Percentiles rank a stretch among this genome's conserved stretches.
Conservation (phyloP, 1,140 invertebrate species). For the Drosophila setifemur region DNA sequence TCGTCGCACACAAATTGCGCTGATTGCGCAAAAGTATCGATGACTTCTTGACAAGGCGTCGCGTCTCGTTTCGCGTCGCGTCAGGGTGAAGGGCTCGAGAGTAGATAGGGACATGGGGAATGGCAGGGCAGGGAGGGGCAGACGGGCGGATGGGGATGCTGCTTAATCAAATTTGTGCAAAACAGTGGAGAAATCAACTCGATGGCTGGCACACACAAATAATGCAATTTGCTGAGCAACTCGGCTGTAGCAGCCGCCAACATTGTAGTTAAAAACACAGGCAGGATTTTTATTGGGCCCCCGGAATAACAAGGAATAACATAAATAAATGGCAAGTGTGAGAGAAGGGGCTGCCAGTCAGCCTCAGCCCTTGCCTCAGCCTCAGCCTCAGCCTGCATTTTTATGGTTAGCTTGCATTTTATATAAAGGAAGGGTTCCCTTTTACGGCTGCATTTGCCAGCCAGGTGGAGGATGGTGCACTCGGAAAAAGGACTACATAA, state of each 20-base stretch:
- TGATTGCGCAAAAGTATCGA: constrained; percentile 81
- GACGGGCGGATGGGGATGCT: constrained; percentile 5
- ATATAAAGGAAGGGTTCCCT: constrained; percentile 34
- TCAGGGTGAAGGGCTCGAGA: neutral
- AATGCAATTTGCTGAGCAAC: constrained; percentile 66
- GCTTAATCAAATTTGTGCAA: constrained; percentile 70
- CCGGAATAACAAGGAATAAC: constrained; percentile 44
- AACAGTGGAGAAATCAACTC: constrained; percentile 40
- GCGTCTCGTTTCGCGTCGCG: neutral
- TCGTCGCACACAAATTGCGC: constrained; percentile 67
- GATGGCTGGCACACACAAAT: constrained; percentile 49
- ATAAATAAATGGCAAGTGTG: constrained; percentile 46
- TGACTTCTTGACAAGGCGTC: constrained; percentile 64
- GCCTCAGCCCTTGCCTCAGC: neutral
- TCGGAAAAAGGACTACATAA: too few species aligned
- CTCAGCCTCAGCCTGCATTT: constrained; percentile 55
- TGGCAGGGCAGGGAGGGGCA: constrained; percentile 1
- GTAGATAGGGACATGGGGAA: constrained; percentile 10
- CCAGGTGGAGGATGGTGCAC: constrained; percentile 25
- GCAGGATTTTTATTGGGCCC: constrained; percentile 37
- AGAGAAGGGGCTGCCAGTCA: neutral
- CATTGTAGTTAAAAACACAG: constrained; percentile 54
- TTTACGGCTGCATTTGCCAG: constrained; percentile 45
- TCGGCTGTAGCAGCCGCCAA: constrained; percentile 30
- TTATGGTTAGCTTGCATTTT: constrained; percentile 70